Conservation (phyloP, 2,888 invertebrate species). For the Morpho deidamia region DNA sequence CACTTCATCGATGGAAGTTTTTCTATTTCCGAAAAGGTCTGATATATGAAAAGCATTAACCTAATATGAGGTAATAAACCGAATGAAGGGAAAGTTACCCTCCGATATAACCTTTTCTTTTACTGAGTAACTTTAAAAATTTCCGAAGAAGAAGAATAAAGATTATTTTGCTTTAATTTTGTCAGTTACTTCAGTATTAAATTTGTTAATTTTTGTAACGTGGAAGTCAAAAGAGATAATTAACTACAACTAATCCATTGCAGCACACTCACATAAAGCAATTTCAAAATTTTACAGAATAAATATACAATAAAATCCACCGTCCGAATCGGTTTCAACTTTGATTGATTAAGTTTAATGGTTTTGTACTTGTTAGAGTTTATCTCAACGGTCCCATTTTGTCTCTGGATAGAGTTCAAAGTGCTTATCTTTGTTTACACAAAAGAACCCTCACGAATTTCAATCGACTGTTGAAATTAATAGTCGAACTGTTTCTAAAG, state of each 20-base stretch:
- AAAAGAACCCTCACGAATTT: not conserved
- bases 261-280: not conserved
- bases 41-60: conserved; percentile 45
- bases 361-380: conserved; percentile 30
- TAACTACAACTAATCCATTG: not conserved
- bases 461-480: not conserved
- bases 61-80: conserved; percentile 52
- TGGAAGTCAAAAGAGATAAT: not conserved
- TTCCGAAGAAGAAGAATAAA: no score
- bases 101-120: no score
- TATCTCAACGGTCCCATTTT: conserved; percentile 15
- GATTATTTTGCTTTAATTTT: no score
- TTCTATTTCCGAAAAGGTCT: conserved; percentile 39
- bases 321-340: conserved; percentile 33
- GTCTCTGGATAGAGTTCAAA: conserved; percentile 2
- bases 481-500: not conserved
- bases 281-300: conserved; percentile 2
- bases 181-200: no score
- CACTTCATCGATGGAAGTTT: conserved; percentile 31
- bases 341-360: conserved; percentile 54
- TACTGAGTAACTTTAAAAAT: no score
- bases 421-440: conserved; percentile 2
- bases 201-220: no score
- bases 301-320: conserved; percentile 14
- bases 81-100: conserved; percentile 2